Evolutionary conservation across 1,140 invertebrate species (phyloP).

Genomic region (Sitobion miscanthi): DNA sequence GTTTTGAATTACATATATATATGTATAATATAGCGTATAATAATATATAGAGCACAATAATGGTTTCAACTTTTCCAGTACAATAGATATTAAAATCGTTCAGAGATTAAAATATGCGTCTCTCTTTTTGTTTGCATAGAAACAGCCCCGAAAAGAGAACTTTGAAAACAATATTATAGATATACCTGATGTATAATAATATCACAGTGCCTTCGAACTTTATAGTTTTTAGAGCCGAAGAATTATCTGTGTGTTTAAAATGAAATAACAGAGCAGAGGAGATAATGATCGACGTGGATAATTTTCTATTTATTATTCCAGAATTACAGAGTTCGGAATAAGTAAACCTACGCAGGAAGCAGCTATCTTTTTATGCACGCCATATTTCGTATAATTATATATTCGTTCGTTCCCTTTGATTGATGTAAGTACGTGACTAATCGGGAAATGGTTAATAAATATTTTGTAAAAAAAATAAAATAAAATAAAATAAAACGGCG

Average conservation of each 20-base stretch:
- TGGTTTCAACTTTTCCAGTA: not conserved
- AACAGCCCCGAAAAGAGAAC: not conserved
- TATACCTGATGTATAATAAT: not conserved
- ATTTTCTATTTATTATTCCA: not conserved
- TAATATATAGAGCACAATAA: not conserved
- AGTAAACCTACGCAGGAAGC: not conserved
- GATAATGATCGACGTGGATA: not conserved
- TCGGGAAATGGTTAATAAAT: not conserved
- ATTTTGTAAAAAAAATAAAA: not conserved
- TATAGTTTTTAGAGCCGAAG: not conserved
- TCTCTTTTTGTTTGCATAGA: not conserved
- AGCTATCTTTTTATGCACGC: not conserved
- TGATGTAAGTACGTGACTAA: not conserved
- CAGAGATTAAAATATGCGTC: not conserved
- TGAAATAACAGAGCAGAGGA: not conserved
- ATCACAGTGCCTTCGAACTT: not conserved
- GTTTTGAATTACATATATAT: not conserved
- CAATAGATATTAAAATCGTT: not conserved
- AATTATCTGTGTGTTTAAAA: not conserved
- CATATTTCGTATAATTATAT: not conserved
- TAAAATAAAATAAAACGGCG: not conserved
- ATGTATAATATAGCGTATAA: too few relatives aligned
- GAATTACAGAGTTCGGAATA: not conserved
- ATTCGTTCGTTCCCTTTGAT: not conserved
- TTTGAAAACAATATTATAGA: slow-evolving; percentile 1